Evolutionary conservation across 2,797 vertebrate genomes (phyloP), one percentile per base, ranked within the genome.

Genomic region (Botia almorhae): DNA sequence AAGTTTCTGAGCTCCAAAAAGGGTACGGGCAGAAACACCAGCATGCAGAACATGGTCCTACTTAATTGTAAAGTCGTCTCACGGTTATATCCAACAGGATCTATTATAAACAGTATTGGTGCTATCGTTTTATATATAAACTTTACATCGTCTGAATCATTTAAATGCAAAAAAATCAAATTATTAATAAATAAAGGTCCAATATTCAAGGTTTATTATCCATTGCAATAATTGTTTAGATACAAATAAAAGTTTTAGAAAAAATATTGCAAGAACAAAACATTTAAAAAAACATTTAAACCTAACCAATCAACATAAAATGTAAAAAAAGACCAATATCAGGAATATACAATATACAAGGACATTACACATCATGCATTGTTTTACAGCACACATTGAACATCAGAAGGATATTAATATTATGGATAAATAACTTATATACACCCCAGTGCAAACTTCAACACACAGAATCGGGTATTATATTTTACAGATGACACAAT

Each of bases 1-100:
- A 26, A 26, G 17, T 65, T 43, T 72, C 51, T 12, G 33, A 64
- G 48, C 63, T n/a, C 46, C 60, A 55, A 2, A 64, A 53, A 69
- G 58, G 43, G 12, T 10, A 82, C 82, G 82, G 39, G 73, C 16
- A 69, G 77, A 82, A 74, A 78, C 80, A 74, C 7, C 21, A 51
- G 48, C 39, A 1, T 11, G n/a, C 14, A 7, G 0, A 16, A 26
- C 7, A 23, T 43, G 2, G 10, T 26, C 43, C 19, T 29, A 29
- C 26, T 2, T n/a, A 3, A 14, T 5, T 61, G 8, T 16, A 63
- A 36, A 36, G 23, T 61, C 29, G 4, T 14, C 26, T 5, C 56
- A 26, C 6, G 1, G 13, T 16, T 4, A 51, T 4, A 51, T 17
- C 50, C 1, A 2, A 51, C 50, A 4, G 13, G 4, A 51, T 7